Percentiles rank a stretch among this genome's conserved stretches.
phyloP scores from a whole-genome alignment of 1,140 invertebrate species.

The Penaeus japonicus region DNA sequence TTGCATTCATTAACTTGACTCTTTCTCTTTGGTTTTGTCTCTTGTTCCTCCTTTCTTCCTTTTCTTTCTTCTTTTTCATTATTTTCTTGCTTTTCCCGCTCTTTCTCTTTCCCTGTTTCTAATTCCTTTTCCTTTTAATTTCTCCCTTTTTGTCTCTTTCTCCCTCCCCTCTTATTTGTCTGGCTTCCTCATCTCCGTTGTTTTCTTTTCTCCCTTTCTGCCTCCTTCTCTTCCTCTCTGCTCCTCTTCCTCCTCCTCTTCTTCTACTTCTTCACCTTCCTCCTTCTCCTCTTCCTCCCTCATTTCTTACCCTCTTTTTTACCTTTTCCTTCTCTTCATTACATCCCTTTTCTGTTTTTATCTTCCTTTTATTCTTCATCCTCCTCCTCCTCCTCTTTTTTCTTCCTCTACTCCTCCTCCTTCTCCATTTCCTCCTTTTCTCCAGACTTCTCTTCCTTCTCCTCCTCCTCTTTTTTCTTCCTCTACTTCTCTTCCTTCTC shows the following conservation, averaged over 20 bases:
- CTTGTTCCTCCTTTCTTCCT: neutral
- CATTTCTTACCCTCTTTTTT: neutral
- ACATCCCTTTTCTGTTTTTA: neutral
- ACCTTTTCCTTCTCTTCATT: neutral
- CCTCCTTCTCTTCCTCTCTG: neutral
- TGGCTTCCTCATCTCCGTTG: neutral
- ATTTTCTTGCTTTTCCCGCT: neutral
- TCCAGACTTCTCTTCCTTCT: too few species aligned
- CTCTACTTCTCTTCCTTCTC: too few species aligned
- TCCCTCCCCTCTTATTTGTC: neutral
- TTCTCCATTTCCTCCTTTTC: too few species aligned
- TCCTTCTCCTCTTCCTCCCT: neutral
- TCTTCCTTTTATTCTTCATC: neutral
- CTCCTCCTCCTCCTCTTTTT: neutral
- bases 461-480: too few species aligned
- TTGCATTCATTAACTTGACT: neutral
- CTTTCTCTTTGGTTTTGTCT: neutral
- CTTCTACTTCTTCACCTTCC: neutral
- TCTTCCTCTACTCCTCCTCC: too few species aligned
- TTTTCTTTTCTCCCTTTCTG: neutral
- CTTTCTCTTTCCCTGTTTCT: neutral
- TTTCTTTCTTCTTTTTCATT: neutral
- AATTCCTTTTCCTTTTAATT: neutral
- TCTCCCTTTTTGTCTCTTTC: neutral
- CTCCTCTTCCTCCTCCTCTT: neutral